A percentile compares a stretch with the other conserved stretches of the same genome.
phyloP scores from a whole-genome alignment of 2,113 vertebrate genomes.

The Ictalurus furcatus region DNA sequence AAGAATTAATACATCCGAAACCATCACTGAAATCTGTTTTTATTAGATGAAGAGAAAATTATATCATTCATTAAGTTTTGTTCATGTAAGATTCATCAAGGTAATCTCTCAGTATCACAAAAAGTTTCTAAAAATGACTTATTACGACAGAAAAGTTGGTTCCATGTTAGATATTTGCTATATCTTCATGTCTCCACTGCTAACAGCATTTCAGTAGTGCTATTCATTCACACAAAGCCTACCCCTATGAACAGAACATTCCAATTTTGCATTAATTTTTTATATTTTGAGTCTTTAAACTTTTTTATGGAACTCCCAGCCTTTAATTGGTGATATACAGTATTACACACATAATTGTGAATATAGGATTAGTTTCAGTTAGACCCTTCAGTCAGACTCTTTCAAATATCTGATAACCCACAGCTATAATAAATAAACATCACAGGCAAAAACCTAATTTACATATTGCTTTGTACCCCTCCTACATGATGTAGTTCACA shows the following conservation, averaged over 20 bases:
- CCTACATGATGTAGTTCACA: background rate
- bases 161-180: too few species aligned
- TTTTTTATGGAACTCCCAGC: background rate
- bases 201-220: background rate
- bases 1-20: background rate
- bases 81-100: too few species aligned
- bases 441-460: background rate
- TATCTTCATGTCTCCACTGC: background rate
- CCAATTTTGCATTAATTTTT: too few species aligned
- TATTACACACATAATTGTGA: background rate
- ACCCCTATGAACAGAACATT: background rate
- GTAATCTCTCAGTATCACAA: too few species aligned
- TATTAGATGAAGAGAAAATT: too few species aligned
- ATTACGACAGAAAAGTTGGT: too few species aligned
- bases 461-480: too few species aligned
- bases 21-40: conserved; percentile 40
- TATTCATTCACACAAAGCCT: background rate
- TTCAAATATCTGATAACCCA: background rate
- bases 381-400: background rate
- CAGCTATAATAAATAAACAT: background rate
- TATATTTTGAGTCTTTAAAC: background rate
- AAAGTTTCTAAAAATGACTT: too few species aligned
- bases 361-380: background rate
- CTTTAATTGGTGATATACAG: background rate
- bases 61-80: too few species aligned